Evolutionary conservation across 53 echinoderm and acorn worm species (phyloP).

Genomic region (Luidia sarsii): DNA sequence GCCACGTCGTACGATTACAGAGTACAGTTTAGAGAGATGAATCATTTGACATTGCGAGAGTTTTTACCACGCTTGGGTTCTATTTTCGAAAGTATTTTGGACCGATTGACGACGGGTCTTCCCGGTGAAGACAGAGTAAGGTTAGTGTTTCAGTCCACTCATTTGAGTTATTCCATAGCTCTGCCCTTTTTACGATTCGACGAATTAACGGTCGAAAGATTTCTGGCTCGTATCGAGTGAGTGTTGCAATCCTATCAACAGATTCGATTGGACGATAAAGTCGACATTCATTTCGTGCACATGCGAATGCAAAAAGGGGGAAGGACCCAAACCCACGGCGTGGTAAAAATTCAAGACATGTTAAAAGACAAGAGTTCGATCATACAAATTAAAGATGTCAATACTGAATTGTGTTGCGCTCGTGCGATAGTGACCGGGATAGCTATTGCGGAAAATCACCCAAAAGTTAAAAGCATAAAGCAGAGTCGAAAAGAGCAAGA

Average conservation of each 20-base stretch:
- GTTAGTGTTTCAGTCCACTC: constrained; percentile 24
- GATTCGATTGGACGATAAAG: constrained; percentile 7
- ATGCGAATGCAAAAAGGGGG: constrained; percentile 21
- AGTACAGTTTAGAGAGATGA: constrained; percentile 11
- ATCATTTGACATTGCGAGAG: constrained; percentile 8
- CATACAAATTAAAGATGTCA: constrained; percentile 46
- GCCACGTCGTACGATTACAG: constrained; percentile 7
- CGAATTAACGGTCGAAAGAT: constrained; percentile 29
- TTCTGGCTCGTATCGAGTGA: constrained; percentile 16
- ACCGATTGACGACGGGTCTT: neutral
- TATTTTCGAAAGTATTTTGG: neutral
- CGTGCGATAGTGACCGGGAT: constrained; percentile 67
- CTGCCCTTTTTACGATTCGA: neutral
- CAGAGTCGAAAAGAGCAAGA: constrained; percentile 11
- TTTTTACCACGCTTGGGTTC: constrained; percentile 24
- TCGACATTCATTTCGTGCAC: constrained; percentile 29
- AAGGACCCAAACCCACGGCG: constrained; percentile 12
- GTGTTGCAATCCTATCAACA: constrained; percentile 15
- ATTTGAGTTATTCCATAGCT: neutral
- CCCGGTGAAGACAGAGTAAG: constrained; percentile 27
- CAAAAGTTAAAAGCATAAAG: constrained; percentile 27
- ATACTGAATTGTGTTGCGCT: constrained; percentile 55
- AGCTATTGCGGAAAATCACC: constrained; percentile 50
- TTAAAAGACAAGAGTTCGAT: constrained; percentile 16
- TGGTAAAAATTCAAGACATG: constrained; percentile 17